Base-by-base conservation (phyloP, 2,888 invertebrate species). In the Megastigmus dorsalis region DNA sequence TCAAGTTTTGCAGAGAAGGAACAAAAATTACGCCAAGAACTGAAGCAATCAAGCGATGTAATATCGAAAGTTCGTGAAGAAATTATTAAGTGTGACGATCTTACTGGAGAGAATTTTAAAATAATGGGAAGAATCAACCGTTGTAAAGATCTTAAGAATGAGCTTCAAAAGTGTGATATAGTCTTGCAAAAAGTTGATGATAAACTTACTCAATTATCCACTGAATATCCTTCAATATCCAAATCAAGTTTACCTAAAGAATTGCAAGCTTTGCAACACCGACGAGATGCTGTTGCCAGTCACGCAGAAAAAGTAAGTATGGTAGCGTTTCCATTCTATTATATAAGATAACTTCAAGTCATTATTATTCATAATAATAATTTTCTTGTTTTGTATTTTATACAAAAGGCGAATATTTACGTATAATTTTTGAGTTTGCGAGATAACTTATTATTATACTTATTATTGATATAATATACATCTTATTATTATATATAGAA, bases 71-170 rank as follows among this genome's bases (percentile, higher is more conserved):
- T 95, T 20, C 92, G 96, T 18, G 96, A 96, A 83, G 92, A 93
- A 48, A 92, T 96, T n/a, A 93, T 95, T 48, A 94, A 95, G 86
- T 96, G 96, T 84, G 97, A 97, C 84, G 96, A 96, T 83, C 91
- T 96, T 88, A 94, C 95, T 2, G 97, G 97, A 0, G 95, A 95
- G 80, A 96, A 96, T 82, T 91, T 92, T 0, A 95, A 95, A 84
- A 94, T 97, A 71, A 90, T 96, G 67, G 92, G 93, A 79, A 92
- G 97, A 68, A 89, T 97, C 1, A 91, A 94, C 75, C 92, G 92
- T 76, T 94, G 95, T 79, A 93, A 94, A 83, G 90, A 90, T 5
- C 89, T 96, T 23, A 94, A 94, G 85, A 89, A 89, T 28, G 93
- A 95, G 80, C 88, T 97, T n/a, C 91, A 92, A 65, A 90, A 91